Evolutionary conservation across 2,797 vertebrate species (phyloP).

Genomic region (Chrysocyon brachyurus): DNA sequence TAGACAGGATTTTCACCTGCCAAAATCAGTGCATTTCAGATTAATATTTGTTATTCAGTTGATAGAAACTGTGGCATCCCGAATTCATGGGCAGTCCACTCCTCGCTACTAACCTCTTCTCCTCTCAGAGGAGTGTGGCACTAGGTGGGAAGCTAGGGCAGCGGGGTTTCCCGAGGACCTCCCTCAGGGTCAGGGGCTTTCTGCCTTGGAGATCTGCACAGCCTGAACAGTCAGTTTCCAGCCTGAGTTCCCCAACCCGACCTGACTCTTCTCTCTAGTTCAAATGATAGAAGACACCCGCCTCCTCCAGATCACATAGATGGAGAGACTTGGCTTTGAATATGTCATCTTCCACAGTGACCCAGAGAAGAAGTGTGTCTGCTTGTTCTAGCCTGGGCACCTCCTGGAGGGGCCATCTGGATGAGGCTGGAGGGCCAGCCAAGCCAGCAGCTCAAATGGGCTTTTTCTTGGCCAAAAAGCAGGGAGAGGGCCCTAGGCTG

Average conservation of each 20-base stretch:
- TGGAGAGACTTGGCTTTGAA: constrained; percentile 90
- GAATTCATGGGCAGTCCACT: background rate
- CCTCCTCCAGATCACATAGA: constrained; percentile 87
- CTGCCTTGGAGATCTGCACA: background rate
- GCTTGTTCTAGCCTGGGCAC: constrained; percentile 91
- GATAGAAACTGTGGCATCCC: background rate
- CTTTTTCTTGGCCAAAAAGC: background rate
- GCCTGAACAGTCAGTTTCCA: background rate
- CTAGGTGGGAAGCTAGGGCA: background rate
- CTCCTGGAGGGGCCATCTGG: constrained; percentile 91
- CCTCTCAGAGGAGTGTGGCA: no score
- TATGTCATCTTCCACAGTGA: constrained; percentile 90
- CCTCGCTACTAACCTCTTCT: background rate
- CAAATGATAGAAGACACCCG: constrained; percentile 54
- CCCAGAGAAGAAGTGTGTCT: constrained; percentile 86
- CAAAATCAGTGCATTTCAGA: background rate
- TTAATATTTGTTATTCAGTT: background rate
- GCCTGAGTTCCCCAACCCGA: background rate
- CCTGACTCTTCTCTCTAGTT: background rate
- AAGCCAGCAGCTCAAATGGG: background rate
- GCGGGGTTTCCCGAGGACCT: background rate
- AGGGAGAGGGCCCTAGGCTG: background rate
- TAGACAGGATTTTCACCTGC: background rate
- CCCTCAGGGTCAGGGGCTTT: background rate
- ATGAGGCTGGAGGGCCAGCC: constrained; percentile 83